Base-by-base conservation (phyloP, 1,140 invertebrate genomes). In the Polypedilum pembai region DNA sequence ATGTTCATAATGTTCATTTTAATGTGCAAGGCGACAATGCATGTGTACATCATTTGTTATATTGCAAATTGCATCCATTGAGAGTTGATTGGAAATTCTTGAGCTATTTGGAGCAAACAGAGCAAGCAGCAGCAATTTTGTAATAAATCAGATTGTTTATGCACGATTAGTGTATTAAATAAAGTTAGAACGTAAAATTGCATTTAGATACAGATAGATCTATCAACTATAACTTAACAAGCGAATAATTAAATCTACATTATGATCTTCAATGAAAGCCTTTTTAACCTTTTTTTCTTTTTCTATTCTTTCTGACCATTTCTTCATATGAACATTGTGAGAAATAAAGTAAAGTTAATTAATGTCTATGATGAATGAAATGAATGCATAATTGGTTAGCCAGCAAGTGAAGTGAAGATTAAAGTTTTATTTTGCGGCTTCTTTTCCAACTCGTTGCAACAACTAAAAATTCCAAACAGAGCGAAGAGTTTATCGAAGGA, bases 321-420 rank as follows among this genome's bases (percentile, higher is more conserved):
- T 33, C 1, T 33, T 33, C 24, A 33, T 5, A 33, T 1, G 5
- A 33, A 33, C 8, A 1, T 15, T 45, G 41, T 45, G 41, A 56
- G 45, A 56, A n/a, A 33, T n/a, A 33, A 33, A 5, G 24, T 33
- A 33, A 33, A 56, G 45, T 56, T 4, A n/a, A 56, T 56, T 56
- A 56, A 56, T 56, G 45, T 56, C 45, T 56, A 56, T 56, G 45
- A 56, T 56, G 45, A 56, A 56, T 56, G 45, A 12, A n/a, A 56
- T 56, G 45, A n/a, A 56, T n/a, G 45, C 10, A 56, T 15, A n/a
- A 56, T 56, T 56, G 12, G 24, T 5, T 33, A 33, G 24, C 24
- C 24, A 33, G 24, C 24, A 33, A 56, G 45, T 56, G 24, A 56
- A 56, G 45, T 56, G 45, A 15, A 56, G 45, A 56, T 56, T 56